Conservation (phyloP, 2,113 vertebrate genomes). For the Epinephelus fuscoguttatus region DNA sequence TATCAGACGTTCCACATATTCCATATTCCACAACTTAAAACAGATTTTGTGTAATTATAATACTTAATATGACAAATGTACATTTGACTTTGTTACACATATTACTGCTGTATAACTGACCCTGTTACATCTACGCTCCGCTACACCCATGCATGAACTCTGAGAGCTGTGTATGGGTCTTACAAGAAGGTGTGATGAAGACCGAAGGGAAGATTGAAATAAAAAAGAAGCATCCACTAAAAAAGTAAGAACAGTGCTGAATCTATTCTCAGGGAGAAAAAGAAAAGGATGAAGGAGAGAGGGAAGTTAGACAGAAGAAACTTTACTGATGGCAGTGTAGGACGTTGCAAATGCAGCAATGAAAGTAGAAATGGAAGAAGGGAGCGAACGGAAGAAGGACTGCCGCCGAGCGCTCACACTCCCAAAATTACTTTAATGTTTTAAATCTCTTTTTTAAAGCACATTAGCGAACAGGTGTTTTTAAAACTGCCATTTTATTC, state of each 20-base stretch:
- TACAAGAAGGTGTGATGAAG: not conserved
- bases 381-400: not conserved
- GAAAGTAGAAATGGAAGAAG: not conserved
- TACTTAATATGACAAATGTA: too few species aligned
- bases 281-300: not conserved
- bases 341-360: not conserved
- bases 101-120: too few species aligned
- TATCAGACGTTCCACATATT: too few species aligned
- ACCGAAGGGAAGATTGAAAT: not conserved
- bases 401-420: not conserved
- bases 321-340: not conserved
- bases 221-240: not conserved
- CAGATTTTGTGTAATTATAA: too few species aligned
- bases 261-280: not conserved
- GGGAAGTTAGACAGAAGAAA: not conserved
- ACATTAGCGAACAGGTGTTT: slow-evolving; percentile 31
- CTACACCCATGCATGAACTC: too few species aligned
- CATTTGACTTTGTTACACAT: too few species aligned
- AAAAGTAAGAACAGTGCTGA: not conserved
- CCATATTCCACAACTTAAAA: too few species aligned
- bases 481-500: slow-evolving; percentile 22
- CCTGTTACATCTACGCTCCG: too few species aligned
- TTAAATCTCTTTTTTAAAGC: slow-evolving; percentile 18
- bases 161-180: not conserved
- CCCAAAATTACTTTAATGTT: slow-evolving; percentile 18